Evolutionary conservation across 2,888 invertebrate genomes (phyloP), one percentile per base, ranked within the genome.

Genomic region (Amblyjoppa proteus): DNA sequence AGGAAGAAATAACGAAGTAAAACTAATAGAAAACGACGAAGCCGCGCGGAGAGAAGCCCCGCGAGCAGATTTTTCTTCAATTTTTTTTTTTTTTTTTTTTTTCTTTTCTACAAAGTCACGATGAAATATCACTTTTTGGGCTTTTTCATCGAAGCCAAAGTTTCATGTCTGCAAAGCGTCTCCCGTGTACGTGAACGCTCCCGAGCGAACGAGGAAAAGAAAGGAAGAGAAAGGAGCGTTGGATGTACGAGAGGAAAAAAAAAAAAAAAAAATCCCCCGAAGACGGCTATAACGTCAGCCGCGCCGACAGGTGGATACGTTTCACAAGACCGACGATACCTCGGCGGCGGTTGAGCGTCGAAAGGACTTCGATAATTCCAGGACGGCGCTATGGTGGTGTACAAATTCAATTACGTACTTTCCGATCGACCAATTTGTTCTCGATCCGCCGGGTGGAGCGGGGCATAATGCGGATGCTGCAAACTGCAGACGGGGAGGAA

Each of bases 371-470:
- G 83, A 83, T 81, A 68, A 20, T 64, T 84, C 66, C 71, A 66
- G 56, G 74, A 84, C 78, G 84, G 77, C 81, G 77, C 73, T 74
- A 77, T 71, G 51, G 34, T 84, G 69, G 84, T 77, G 84, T 81
- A 77, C 77, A 84, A 84, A 84, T 84, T 84, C 81, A 84, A 81
- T 85, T 81, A 84, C 84, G 84, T 74, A 69, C 73, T 70, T 74
- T 56, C 78, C 61, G 70, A 85, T 79, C 78, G 53, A 53, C 68
- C 53, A 77, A 68, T 74, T 75, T 64, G 75, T 75, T 75, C 64
- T 9, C 41, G 28, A 41, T 49, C 61, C 31, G 41, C 73, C 3
- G 45, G 45, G 45, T 11, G 1, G 45, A 11, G 16, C 3, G 16
- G 9, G 3, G 4, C 41, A 7, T 41, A 41, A 41, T 7, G 41